Evolutionary conservation across 1,140 invertebrate genomes (phyloP).

Genomic region (Drosophila novamexicana): DNA sequence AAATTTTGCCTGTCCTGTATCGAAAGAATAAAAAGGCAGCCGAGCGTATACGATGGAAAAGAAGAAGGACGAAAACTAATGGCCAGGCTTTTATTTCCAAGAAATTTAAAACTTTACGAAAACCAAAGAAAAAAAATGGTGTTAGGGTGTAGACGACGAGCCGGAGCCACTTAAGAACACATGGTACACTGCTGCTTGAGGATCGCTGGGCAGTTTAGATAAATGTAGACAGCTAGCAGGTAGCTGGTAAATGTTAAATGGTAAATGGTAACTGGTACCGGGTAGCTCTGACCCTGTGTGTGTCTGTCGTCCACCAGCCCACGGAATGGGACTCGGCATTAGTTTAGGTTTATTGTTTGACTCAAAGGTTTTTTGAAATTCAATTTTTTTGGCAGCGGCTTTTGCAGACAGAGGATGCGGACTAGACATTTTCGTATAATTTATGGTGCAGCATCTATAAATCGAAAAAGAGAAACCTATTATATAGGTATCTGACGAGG

Average conservation of each 20-base stretch:
- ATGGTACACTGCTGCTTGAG: conserved; percentile 57
- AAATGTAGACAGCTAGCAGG: conserved; percentile 48
- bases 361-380: conserved; percentile 22
- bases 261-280: conserved; percentile 16
- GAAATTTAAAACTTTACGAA: conserved; percentile 80
- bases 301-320: conserved; percentile 9
- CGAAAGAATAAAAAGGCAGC: conserved; percentile 55
- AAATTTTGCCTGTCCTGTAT: conserved; percentile 65
- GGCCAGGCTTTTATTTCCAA: conserved; percentile 82
- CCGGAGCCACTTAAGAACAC: conserved; percentile 67
- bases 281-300: conserved; percentile 33
- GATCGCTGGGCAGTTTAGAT: conserved; percentile 61
- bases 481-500: conserved; percentile 18
- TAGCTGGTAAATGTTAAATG: conserved; percentile 34
- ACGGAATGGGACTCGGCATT: conserved; percentile 23
- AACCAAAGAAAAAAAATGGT: conserved; percentile 59
- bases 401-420: conserved; percentile 48
- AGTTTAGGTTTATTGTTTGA: conserved; percentile 26
- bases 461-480: conserved; percentile 25
- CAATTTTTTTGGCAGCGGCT: conserved; percentile 20
- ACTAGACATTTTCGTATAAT: conserved; percentile 57
- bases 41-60: conserved; percentile 58
- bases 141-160: conserved; percentile 47
- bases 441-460: conserved; percentile 54
- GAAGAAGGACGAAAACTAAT: conserved; percentile 78